Base-by-base conservation (phyloP, 2,888 invertebrate species). In the Achlya flavicornis region DNA sequence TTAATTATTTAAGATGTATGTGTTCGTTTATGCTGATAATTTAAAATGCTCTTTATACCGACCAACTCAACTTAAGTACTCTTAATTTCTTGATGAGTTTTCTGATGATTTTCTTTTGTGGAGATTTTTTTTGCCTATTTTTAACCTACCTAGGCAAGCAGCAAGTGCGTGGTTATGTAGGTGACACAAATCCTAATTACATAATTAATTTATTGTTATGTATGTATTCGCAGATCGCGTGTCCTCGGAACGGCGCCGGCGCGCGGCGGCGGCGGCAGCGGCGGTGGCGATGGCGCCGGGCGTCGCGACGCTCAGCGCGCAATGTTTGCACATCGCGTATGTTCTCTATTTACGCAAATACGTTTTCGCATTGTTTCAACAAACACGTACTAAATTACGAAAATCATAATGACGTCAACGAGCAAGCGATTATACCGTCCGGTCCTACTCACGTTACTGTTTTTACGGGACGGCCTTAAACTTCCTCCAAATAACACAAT, bases 341-440 rank as follows among this genome's bases (percentile, higher is more conserved):
- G 85, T 87, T 87, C 88, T 83, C 89, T 90, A 89, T 91, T 90
- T 91, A 89, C 90, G 85, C 85, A 87, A 86, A 82, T 84, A 85
- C 84, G 79, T 86, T 86, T 87, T 87, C 83, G 75, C 81, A 85
- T 85, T 86, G 86, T 87, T 86, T 81, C 81, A 81, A 84, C 84
- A 87, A 87, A 85, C 83, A 86, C 75, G 75, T 80, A 80, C 77
- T 72, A 78, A 85, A 84, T 80, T 82, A 78, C 77, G 77, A 80
- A 80, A 80, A 80, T 76, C 71, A 71, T 66, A 62, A 63, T 80
- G 75, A 83, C 82, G 81, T 80, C 76, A 78, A 61, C 61, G 35
- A 72, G 65, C 67, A 64, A 65, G 63, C 63, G 48, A 76, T 53
- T 53, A 76, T 68, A 70, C 61, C 61, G 46, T 75, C 71, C 66